Percentiles rank a stretch among this genome's conserved stretches.
Evolutionary conservation across 2,797 vertebrate species (phyloP).

Genomic region (Channallabes apus): DNA sequence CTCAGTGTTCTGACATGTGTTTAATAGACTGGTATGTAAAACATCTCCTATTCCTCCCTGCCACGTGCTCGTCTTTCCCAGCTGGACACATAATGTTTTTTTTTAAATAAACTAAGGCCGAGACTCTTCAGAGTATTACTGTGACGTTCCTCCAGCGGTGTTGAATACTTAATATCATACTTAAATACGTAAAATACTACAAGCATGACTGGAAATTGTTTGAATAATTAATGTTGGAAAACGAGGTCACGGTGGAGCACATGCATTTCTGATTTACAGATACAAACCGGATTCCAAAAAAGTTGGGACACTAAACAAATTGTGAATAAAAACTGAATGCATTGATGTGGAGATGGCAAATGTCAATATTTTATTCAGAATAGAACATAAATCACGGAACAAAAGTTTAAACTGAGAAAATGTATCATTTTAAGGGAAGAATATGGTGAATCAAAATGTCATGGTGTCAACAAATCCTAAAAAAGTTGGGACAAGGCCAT

Average conservation of each 20-base stretch:
- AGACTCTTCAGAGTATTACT: background rate
- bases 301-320: too few species aligned
- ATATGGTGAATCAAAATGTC: too few species aligned
- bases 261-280: background rate
- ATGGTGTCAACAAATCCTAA: too few species aligned
- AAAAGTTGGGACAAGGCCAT: too few species aligned
- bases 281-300: too few species aligned
- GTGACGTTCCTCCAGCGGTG: background rate
- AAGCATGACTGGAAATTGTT: background rate
- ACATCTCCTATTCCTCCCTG: conserved; percentile 11
- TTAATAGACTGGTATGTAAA: conserved; percentile 17
- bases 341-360: too few species aligned
- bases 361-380: too few species aligned
- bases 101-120: background rate
- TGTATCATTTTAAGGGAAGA: too few species aligned
- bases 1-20: conserved; percentile 29
- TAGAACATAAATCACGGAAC: too few species aligned
- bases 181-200: background rate
- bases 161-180: background rate
- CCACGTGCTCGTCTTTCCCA: background rate
- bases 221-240: background rate
- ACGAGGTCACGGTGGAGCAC: background rate
- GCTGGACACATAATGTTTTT: conserved; percentile 3
- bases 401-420: too few species aligned
- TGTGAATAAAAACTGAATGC: too few species aligned